A percentile compares a stretch with the other conserved stretches of the same genome.
Evolutionary conservation across 2,888 invertebrate genomes (phyloP).

Genomic region (Brachyptera risi): DNA sequence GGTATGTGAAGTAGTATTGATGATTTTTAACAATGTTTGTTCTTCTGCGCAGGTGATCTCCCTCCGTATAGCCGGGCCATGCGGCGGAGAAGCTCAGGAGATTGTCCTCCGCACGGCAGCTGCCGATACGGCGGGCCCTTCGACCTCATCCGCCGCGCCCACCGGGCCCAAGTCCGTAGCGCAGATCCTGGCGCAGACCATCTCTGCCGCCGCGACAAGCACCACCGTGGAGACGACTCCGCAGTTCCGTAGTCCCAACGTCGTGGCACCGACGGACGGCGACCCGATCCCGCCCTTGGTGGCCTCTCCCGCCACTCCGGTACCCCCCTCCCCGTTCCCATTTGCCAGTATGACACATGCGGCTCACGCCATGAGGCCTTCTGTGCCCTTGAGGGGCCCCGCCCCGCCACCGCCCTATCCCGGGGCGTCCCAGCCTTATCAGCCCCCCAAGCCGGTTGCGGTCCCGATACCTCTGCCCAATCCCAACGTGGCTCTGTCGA

Average conservation of each 20-base stretch:
- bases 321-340: constrained; percentile 56
- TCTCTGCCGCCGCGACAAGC: constrained; percentile 32
- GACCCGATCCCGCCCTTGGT: constrained; percentile 53
- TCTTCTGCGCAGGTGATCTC: constrained; percentile 61
- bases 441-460: background rate
- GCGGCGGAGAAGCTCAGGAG: constrained; percentile 66
- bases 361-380: constrained; percentile 70
- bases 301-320: constrained; percentile 29
- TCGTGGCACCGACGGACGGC: constrained; percentile 80
- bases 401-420: constrained; percentile 50
- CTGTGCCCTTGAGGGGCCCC: constrained; percentile 39
- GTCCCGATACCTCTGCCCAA: background rate
- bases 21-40: too few relatives aligned
- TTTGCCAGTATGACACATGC: constrained; percentile 90
- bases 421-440: too few relatives aligned
- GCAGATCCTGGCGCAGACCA: constrained; percentile 26
- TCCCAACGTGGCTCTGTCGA: constrained; percentile 68
- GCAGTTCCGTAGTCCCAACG: constrained; percentile 62
- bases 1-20: too few relatives aligned
- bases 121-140: constrained; percentile 36
- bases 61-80: constrained; percentile 59
- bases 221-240: constrained; percentile 33
- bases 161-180: constrained; percentile 15
- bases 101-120: constrained; percentile 57
- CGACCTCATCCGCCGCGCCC: constrained; percentile 33